Evolutionary conservation across 2,113 vertebrate genomes (phyloP).

Genomic region (Phaethon lepturus): DNA sequence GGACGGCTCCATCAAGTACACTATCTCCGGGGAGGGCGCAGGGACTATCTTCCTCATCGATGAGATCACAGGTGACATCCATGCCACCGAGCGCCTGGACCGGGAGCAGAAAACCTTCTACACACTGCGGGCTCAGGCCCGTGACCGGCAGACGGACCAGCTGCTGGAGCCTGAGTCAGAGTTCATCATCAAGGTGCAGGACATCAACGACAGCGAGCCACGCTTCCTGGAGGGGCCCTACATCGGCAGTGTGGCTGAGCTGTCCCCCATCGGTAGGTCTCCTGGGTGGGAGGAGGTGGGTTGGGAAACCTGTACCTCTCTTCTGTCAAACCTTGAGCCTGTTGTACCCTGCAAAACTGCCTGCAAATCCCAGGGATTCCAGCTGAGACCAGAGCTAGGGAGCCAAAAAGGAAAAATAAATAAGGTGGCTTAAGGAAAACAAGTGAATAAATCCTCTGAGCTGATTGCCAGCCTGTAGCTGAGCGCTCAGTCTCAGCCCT

Average conservation of each 20-base stretch:
- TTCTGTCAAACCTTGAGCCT: background rate
- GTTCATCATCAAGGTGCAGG: conserved; percentile 98
- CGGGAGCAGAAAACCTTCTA: conserved; percentile 96
- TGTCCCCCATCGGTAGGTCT: conserved; percentile 91
- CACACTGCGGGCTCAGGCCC: conserved; percentile 91
- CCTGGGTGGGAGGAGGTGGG: background rate
- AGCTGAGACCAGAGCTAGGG: background rate
- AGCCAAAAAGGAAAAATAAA: conserved; percentile 53
- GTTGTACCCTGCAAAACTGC: background rate
- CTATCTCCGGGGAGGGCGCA: conserved; percentile 95
- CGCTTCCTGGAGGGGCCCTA: conserved; percentile 97
- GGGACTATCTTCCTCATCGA: conserved; percentile 97
- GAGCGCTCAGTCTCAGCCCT: conserved; percentile 37
- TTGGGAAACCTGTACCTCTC: accelerated
- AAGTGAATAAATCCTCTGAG: conserved; percentile 67
- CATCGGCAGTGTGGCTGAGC: conserved; percentile 94
- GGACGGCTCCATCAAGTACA: conserved; percentile 97
- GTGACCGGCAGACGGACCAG: conserved; percentile 84
- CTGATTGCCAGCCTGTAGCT: conserved; percentile 45
- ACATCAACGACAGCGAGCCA: conserved; percentile 98
- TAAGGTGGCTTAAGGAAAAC: conserved; percentile 66
- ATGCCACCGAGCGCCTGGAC: conserved; percentile 93
- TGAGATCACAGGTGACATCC: conserved; percentile 95
- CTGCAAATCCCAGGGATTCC: conserved; percentile 29
- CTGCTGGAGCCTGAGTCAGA: conserved; percentile 95